phyloP scores from a whole-genome alignment of 2,888 invertebrate genomes.

The Cryptocheilus praepositus region DNA sequence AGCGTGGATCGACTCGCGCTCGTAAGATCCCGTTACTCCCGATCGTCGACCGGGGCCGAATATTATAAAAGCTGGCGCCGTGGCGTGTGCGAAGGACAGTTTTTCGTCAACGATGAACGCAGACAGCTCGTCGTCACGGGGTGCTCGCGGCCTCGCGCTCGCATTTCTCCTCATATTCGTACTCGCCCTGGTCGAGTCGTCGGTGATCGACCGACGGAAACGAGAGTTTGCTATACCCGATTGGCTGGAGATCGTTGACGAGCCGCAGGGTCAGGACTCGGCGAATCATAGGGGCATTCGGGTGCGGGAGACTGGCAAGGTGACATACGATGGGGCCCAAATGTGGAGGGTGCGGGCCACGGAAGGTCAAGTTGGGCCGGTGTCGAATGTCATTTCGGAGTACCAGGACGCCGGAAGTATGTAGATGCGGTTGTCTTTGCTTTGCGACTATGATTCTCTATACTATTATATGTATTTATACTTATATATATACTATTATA shows the following conservation, averaged over 20 bases:
- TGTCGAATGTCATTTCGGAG: conserved; percentile 68
- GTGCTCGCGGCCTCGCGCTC: conserved; percentile 13
- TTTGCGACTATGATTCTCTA: too few species aligned
- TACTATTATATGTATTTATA: too few species aligned
- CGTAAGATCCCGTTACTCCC: conserved; percentile 61
- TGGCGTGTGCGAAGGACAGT: conserved; percentile 58
- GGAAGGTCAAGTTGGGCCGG: conserved; percentile 76
- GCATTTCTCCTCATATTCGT: conserved; percentile 28
- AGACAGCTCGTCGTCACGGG: conserved; percentile 14
- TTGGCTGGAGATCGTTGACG: conserved; percentile 44
- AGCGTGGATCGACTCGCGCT: conserved; percentile 28
- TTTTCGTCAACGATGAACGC: conserved; percentile 45
- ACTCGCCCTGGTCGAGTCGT: conserved; percentile 26
- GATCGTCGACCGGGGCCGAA: conserved; percentile 55
- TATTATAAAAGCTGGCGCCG: conserved; percentile 67
- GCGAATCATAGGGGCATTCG: background rate
- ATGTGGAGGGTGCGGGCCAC: conserved; percentile 82
- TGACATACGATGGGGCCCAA: conserved; percentile 86
- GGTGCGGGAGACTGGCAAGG: conserved; percentile 66
- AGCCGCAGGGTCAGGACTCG: conserved; percentile 29
- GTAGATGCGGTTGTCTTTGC: background rate
- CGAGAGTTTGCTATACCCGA: conserved; percentile 13
- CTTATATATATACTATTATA: too few species aligned
- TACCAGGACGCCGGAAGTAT: conserved; percentile 79
- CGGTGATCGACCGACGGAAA: conserved; percentile 28